Conservation (phyloP, 2,888 invertebrate genomes). For the Poecilobothrus nobilitatus region DNA sequence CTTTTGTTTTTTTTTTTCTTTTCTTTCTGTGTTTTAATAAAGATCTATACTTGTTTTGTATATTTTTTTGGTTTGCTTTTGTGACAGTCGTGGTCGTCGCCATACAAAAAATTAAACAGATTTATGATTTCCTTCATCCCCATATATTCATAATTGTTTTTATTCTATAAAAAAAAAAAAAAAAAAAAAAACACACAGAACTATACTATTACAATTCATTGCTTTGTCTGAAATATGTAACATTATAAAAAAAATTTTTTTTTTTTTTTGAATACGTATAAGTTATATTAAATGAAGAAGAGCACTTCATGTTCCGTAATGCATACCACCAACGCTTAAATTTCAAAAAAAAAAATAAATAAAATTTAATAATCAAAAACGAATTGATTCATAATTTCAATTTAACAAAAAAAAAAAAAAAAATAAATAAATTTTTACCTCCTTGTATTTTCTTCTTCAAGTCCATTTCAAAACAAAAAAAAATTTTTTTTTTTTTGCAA, state of each 20-base stretch:
- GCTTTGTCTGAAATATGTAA: neutral
- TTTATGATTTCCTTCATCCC: constrained; percentile 3
- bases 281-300: neutral
- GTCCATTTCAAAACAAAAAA: too few relatives aligned
- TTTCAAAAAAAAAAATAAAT: too few relatives aligned
- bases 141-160: neutral
- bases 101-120: neutral
- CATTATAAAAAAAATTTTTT: neutral
- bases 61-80: neutral
- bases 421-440: too few relatives aligned
- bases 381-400: too few relatives aligned
- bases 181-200: too few relatives aligned
- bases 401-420: too few relatives aligned
- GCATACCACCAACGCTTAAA: neutral
- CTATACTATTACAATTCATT: neutral
- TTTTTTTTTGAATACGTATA: too few relatives aligned
- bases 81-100: neutral
- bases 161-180: too few relatives aligned
- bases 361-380: too few relatives aligned
- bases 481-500: too few relatives aligned
- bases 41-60: neutral
- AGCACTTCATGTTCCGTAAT: too few relatives aligned
- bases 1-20: neutral
- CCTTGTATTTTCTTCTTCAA: too few relatives aligned
- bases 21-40: neutral